Evolutionary conservation across 2,113 vertebrate species (phyloP).

Genomic region (Equus quagga): DNA sequence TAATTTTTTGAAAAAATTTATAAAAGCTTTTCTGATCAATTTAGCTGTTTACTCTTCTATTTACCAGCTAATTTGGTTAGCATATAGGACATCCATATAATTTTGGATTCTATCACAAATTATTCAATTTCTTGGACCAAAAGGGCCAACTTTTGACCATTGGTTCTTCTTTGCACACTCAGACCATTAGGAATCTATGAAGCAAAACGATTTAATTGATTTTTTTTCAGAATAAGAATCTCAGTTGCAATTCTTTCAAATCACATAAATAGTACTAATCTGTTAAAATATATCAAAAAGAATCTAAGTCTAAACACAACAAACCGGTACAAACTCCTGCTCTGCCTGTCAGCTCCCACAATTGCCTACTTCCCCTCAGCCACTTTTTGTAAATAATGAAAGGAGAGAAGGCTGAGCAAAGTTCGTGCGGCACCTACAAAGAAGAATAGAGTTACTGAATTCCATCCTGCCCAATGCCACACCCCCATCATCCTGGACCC

Average conservation of each 20-base stretch:
- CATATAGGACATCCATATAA: neutral
- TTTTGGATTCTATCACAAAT: constrained; percentile 20
- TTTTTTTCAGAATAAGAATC: constrained; percentile 25
- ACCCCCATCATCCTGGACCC: neutral
- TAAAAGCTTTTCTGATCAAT: neutral
- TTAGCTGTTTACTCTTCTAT: neutral
- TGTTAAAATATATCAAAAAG: neutral
- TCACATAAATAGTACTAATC: neutral
- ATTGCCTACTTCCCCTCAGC: neutral
- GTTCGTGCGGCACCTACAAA: neutral
- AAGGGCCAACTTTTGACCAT: neutral
- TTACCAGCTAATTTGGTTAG: constrained; percentile 8
- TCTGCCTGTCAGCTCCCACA: neutral
- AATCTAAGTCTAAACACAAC: neutral
- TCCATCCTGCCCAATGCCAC: neutral
- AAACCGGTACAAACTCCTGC: neutral
- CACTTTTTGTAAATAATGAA: neutral
- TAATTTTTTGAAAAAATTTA: neutral
- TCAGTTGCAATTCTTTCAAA: neutral
- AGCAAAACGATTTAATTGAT: neutral
- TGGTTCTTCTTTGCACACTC: neutral
- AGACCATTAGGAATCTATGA: neutral
- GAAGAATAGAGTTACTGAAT: neutral
- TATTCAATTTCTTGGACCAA: constrained; percentile 1
- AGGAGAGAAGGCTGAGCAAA: neutral